Percentiles rank a stretch among this genome's conserved stretches.
Conservation (phyloP, 2,113 vertebrate genomes). For the Albula glossodonta region DNA sequence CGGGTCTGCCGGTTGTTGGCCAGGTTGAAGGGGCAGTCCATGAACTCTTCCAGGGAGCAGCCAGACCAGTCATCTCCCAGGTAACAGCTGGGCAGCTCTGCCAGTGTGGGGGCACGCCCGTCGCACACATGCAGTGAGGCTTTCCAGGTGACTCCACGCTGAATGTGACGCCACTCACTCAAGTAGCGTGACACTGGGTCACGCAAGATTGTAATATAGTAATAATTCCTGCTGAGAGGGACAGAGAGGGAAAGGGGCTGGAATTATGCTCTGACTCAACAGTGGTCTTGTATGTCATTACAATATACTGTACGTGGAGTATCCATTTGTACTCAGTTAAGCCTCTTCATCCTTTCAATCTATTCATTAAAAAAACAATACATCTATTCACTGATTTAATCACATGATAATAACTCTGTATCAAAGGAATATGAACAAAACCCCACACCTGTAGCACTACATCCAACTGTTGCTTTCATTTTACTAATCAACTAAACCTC, state of each 20-base stretch:
- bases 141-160: conserved; percentile 90
- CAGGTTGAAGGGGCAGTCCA: conserved; percentile 93
- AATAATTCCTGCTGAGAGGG: conserved; percentile 80
- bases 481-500: too few species aligned
- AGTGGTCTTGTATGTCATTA: background rate
- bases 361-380: background rate
- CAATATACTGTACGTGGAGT: background rate
- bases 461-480: too few species aligned
- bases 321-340: background rate
- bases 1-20: conserved; percentile 96
- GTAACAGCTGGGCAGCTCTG: conserved; percentile 94
- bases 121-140: conserved; percentile 92
- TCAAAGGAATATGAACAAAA: too few species aligned
- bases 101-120: conserved; percentile 84
- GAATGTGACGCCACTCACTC: conserved; percentile 86
- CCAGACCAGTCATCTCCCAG: conserved; percentile 94
- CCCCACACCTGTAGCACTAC: too few species aligned
- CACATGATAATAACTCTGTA: too few species aligned
- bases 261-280: background rate
- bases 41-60: conserved; percentile 91
- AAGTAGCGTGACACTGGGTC: conserved; percentile 93
- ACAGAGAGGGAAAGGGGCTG: background rate
- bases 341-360: background rate
- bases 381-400: too few species aligned
- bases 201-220: conserved; percentile 95